Percentiles rank a stretch among this genome's conserved stretches.
Conservation (phyloP, 2,113 vertebrate species). For the Bagarius yarrelli region DNA sequence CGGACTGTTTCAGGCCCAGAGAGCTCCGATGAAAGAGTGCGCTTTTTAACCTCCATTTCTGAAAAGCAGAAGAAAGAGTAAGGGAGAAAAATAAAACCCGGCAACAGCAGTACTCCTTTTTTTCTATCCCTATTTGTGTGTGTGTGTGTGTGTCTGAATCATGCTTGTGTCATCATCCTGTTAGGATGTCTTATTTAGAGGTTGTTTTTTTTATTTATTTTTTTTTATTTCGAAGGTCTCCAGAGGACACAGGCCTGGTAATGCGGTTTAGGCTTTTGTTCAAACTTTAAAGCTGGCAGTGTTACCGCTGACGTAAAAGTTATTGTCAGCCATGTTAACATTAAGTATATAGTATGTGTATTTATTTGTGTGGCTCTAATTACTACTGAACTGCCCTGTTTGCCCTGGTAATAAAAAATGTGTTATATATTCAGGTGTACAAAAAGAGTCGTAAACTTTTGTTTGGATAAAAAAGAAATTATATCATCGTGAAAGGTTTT, state of each 20-base stretch:
- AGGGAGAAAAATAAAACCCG: conserved; percentile 31
- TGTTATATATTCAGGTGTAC: no score
- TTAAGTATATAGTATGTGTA: no score
- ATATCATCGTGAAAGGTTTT: neutral
- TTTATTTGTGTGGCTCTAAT: neutral
- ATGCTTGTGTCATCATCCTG: conserved; percentile 66
- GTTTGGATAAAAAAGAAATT: neutral
- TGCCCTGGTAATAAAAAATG: neutral
- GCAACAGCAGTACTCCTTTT: conserved; percentile 57
- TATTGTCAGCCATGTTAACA: no score
- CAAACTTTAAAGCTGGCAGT: neutral
- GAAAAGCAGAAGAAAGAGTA: conserved; percentile 60
- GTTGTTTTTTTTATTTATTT: conserved; percentile 39
- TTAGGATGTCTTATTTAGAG: conserved; percentile 73
- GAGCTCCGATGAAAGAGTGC: conserved; percentile 64
- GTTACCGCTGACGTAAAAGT: neutral
- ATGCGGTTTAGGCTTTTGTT: conserved; percentile 26
- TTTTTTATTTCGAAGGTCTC: neutral
- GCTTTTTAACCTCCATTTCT: conserved; percentile 74
- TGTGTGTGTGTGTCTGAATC: conserved; percentile 55
- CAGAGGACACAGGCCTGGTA: conserved; percentile 42
- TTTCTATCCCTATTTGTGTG: conserved; percentile 41
- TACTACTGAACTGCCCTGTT: neutral
- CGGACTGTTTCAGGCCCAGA: conserved; percentile 68
- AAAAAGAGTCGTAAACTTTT: neutral